Base-by-base conservation (phyloP, 2,797 vertebrate genomes). In the Antrozous pallidus region DNA sequence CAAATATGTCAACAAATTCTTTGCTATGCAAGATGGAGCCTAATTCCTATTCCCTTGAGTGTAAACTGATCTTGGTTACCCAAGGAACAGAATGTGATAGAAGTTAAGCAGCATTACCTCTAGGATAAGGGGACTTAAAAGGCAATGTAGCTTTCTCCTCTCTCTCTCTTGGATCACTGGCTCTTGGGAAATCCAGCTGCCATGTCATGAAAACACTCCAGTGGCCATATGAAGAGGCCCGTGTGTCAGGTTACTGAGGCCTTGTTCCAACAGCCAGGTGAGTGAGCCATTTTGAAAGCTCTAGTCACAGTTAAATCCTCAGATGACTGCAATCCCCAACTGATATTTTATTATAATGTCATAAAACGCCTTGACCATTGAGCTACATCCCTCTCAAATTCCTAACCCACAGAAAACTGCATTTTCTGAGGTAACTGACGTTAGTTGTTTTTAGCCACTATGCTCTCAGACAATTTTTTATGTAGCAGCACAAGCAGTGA, bases 391-490 rank as follows among this genome's bases (percentile, higher is more conserved):
- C 45, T 84, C 14, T 85, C 47, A 94, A 94, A 84, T 88, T 75
- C 28, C 31, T 74, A 93, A 47, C 18, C 36, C 79, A 94, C 24
- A 93, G 38, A 95, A 96, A 91, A 90, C 38, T 70, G 20, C 17
- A 63, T 81, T 85, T 96, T 87, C 67, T 56, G 70, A 95, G 24
- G 78, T 33, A 78, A 54, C 9, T 56, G 80, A 54, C n/a, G 7
- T 61, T 92, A 58, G 24, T 3, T 40, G 58, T 61, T 31, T 58
- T 31, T 61, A 61, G 28, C 58, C 28, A 61, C 58, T 61, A 31
- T 61, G 58, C 58, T 61, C 58, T 61, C 45, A 36, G 40, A 9
- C 26, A 70, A 83, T 73, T 51, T 87, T 54, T 73, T 94, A 42
- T 20, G 9, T 8, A 54, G 49, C 18, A 85, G 63, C 20, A 40